Conservation (phyloP, 2,888 invertebrate species). For the Leptinotarsa tumamoca region DNA sequence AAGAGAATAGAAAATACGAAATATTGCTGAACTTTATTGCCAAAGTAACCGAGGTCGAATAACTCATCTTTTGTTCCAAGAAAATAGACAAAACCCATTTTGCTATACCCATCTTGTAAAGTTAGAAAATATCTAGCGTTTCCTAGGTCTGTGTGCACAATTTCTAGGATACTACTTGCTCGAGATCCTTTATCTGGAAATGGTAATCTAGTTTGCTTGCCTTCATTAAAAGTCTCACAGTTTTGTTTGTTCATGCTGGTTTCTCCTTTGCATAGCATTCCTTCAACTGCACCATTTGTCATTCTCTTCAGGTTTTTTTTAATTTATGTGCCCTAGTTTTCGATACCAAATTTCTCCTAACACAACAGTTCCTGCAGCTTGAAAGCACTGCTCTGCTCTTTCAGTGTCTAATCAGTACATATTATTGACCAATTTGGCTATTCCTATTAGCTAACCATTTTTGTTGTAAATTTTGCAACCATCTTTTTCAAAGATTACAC, state of each 20-base stretch:
- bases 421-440: too few species aligned
- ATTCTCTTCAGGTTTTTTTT: slow-evolving; percentile 9
- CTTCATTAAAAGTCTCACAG: slow-evolving; percentile 44
- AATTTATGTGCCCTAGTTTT: too few species aligned
- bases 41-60: too few species aligned
- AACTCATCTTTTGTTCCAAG: slow-evolving; percentile 17
- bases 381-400: too few species aligned
- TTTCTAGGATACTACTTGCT: slow-evolving; percentile 33
- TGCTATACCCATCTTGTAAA: slow-evolving; percentile 17
- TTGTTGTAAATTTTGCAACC: too few species aligned
- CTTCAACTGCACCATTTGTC: slow-evolving; percentile 23
- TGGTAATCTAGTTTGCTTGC: slow-evolving; percentile 52
- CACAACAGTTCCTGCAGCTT: too few species aligned
- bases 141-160: slow-evolving; percentile 38
- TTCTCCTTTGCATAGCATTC: background rate
- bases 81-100: slow-evolving; percentile 23
- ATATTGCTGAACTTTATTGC: too few species aligned
- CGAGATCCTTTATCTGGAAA: slow-evolving; percentile 45
- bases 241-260: background rate
- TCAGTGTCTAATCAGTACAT: too few species aligned
- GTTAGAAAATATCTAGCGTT: slow-evolving; percentile 25
- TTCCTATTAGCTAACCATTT: too few species aligned
- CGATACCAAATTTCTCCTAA: too few species aligned
- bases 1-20: too few species aligned
- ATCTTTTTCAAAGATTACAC: too few species aligned